Percentiles rank a stretch among this genome's conserved stretches.
phyloP scores from a whole-genome alignment of 1,140 invertebrate species.

The Tigriopus japonicus region DNA sequence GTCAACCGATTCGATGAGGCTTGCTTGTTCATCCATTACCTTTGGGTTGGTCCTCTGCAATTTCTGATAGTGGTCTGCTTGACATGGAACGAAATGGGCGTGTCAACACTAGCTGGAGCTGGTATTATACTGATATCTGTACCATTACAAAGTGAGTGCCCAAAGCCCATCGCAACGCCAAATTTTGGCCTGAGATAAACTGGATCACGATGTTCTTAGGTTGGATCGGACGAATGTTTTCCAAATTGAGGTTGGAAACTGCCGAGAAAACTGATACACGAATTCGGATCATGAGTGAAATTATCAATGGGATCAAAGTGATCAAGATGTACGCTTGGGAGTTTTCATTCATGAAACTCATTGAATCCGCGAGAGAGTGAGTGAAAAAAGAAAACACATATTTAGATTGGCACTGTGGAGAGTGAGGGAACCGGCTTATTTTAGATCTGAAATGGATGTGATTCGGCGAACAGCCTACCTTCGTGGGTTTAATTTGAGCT shows the following conservation, averaged over 20 bases:
- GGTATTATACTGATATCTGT: slow-evolving; percentile 54
- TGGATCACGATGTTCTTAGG: slow-evolving; percentile 28
- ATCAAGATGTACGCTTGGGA: slow-evolving; percentile 87
- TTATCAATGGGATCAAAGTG: slow-evolving; percentile 68
- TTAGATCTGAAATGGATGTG: slow-evolving; percentile 41
- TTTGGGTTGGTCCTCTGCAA: slow-evolving; percentile 49
- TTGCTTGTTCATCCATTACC: slow-evolving; percentile 31
- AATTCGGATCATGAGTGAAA: slow-evolving; percentile 70
- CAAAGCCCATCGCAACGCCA: too few species aligned
- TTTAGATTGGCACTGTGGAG: too few species aligned
- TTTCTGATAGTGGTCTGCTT: slow-evolving; percentile 43
- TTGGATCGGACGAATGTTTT: slow-evolving; percentile 46
- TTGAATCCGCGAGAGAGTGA: slow-evolving; percentile 36
- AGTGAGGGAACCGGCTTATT: slow-evolving; percentile 15
- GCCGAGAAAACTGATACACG: slow-evolving; percentile 58
- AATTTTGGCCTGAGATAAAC: background rate
- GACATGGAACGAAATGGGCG: slow-evolving; percentile 47
- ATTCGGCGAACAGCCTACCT: slow-evolving; percentile 45
- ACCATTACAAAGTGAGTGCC: slow-evolving; percentile 53
- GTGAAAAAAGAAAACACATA: too few species aligned
- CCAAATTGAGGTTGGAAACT: slow-evolving; percentile 41
- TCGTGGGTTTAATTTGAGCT: slow-evolving; percentile 40
- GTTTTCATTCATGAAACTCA: slow-evolving; percentile 45
- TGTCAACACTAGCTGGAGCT: slow-evolving; percentile 53
- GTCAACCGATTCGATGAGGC: slow-evolving; percentile 30